phyloP scores from a whole-genome alignment of 2,888 invertebrate species.

The Callyntrura guangdongensis region DNA sequence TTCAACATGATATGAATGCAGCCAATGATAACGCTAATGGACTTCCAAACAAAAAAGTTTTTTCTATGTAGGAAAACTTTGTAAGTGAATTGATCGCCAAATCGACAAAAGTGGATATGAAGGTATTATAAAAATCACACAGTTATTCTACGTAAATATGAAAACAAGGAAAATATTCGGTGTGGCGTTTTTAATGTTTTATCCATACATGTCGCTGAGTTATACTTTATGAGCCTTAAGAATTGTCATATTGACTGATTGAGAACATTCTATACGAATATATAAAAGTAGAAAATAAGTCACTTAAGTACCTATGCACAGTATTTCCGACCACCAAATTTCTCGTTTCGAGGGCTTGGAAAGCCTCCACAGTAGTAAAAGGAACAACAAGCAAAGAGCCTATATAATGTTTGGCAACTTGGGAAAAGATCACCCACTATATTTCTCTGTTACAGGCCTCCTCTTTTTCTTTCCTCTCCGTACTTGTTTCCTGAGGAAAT shows the following conservation, averaged over 20 bases:
- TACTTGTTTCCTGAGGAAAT: background rate
- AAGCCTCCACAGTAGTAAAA: background rate
- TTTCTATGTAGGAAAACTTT: background rate
- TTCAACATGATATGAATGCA: background rate
- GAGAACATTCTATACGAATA: background rate
- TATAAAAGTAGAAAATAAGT: too few species aligned
- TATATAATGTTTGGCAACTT: slow-evolving; percentile 52
- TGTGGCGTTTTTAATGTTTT: too few species aligned
- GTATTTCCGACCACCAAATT: background rate
- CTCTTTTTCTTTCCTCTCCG: background rate
- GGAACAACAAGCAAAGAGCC: too few species aligned
- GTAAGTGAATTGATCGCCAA: background rate
- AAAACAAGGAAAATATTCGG: background rate
- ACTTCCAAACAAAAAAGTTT: background rate
- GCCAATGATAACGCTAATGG: background rate
- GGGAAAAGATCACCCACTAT: slow-evolving; percentile 21
- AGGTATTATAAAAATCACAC: too few species aligned
- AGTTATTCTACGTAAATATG: background rate
- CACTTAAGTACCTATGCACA: too few species aligned
- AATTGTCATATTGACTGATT: background rate
- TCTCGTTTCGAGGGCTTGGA: background rate
- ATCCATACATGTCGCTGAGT: too few species aligned
- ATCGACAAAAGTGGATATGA: background rate
- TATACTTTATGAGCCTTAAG: too few species aligned
- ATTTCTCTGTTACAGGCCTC: slow-evolving; percentile 58